Evolutionary conservation across 64 coral and sea anemone species (phyloP).

Genomic region (Orbicella faveolata): DNA sequence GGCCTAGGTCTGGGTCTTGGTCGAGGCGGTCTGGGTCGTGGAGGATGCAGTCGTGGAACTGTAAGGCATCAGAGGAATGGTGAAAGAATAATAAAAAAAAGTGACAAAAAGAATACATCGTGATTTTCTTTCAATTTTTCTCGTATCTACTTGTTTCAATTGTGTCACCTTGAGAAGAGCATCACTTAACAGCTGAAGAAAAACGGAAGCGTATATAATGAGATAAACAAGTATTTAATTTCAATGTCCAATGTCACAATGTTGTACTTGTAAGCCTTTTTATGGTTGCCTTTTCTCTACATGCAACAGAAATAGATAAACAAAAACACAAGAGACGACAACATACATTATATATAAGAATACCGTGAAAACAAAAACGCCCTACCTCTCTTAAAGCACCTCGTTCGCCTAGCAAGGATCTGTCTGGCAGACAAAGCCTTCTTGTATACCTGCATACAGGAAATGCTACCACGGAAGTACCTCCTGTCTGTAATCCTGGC

Average conservation of each 20-base stretch:
- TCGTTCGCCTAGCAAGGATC: conserved; percentile 47
- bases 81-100: neutral
- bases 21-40: neutral
- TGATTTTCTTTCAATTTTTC: neutral
- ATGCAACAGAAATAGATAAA: neutral
- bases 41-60: conserved; percentile 11
- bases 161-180: neutral
- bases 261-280: too few species aligned
- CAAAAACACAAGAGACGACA: neutral
- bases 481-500: conserved; percentile 40
- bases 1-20: conserved; percentile 20
- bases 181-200: too few species aligned
- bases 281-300: too few species aligned
- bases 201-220: too few species aligned
- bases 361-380: neutral
- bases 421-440: conserved; percentile 39
- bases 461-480: conserved; percentile 68
- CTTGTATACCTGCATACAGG: conserved; percentile 62
- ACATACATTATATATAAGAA: neutral
- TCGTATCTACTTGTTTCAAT: neutral
- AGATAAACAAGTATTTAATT: too few species aligned
- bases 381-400: conserved; percentile 52
- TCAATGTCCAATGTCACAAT: too few species aligned
- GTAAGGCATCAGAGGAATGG: neutral
- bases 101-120: neutral